These are phyloP conservation scores for Carassius carassius DNA, from an alignment of 2,113 vertebrate genomes.

Conservation along the genomic window DNA sequence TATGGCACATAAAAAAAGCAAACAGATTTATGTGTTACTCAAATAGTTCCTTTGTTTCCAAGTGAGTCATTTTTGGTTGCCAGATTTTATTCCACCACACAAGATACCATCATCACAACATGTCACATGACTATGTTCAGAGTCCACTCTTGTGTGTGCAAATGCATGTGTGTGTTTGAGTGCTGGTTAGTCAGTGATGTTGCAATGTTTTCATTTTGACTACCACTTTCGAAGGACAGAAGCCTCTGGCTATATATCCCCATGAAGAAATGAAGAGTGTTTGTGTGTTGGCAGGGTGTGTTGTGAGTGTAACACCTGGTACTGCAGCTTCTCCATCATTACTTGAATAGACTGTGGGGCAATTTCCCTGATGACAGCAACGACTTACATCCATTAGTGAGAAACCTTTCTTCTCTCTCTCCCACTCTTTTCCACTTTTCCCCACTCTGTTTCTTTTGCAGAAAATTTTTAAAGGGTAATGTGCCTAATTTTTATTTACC, in stretches of 20 bases:
- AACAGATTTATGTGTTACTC: too few relatives aligned
- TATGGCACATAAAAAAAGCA: too few relatives aligned
- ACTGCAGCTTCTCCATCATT: constrained; percentile 20
- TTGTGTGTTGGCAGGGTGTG: constrained; percentile 10
- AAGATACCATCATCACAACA: not conserved
- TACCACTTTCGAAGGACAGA: not conserved
- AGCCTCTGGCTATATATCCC: not conserved
- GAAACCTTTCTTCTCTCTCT: not conserved
- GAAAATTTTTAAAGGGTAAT: not conserved
- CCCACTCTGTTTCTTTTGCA: not conserved
- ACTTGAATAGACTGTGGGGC: constrained; percentile 7
- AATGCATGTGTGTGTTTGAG: not conserved
- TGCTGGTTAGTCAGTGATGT: not conserved
- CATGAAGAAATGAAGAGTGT: not conserved
- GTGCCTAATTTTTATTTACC: not conserved
- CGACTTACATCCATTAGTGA: constrained; percentile 37
- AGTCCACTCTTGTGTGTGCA: not conserved
- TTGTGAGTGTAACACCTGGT: constrained; percentile 48
- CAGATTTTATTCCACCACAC: not conserved
- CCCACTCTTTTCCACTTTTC: not conserved
- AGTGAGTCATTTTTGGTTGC: not conserved
- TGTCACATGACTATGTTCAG: not conserved
- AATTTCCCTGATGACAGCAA: constrained; percentile 35
- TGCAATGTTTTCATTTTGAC: not conserved
- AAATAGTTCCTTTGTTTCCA: too few relatives aligned